Conservation (phyloP, 1,140 invertebrate species). For the Bombyx mandarina region DNA sequence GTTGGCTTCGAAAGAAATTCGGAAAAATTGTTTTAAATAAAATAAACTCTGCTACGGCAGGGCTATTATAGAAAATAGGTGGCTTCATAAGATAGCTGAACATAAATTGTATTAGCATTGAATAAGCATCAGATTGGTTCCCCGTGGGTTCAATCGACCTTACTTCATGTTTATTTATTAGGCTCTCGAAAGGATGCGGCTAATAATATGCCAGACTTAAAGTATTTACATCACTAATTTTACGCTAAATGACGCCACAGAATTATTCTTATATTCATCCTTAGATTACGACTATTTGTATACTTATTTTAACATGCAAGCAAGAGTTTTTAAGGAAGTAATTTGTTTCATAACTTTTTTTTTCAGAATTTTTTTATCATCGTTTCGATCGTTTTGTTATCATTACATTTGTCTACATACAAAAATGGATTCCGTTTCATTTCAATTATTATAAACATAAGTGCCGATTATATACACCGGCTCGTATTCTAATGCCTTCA, state of each 20-base stretch:
- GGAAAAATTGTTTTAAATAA: neutral
- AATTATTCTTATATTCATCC: too few species aligned
- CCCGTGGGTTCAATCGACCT: constrained; percentile 28
- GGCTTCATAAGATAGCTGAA: constrained; percentile 14
- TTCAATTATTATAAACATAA: neutral
- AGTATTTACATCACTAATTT: constrained; percentile 41
- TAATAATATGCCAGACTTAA: constrained; percentile 42
- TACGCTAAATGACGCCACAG: constrained; percentile 11
- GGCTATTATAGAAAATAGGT: constrained; percentile 15
- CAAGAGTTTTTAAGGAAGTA: too few species aligned
- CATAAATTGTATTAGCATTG: constrained; percentile 39
- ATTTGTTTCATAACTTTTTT: too few species aligned
- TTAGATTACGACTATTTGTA: too few species aligned
- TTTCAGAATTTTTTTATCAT: too few species aligned
- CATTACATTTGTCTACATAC: neutral
- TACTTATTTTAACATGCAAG: too few species aligned
- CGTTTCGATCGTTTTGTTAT: too few species aligned
- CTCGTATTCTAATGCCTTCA: constrained; percentile 7
- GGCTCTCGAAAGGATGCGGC: constrained; percentile 40
- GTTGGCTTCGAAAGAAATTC: too few species aligned
- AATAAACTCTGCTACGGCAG: constrained; percentile 10
- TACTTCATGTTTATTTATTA: constrained; percentile 56
- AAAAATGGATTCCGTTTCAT: neutral
- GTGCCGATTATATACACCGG: neutral
- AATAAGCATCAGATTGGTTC: constrained; percentile 40